Conservation (phyloP, 2,888 invertebrate species). For the Drosophila percnosoma region DNA sequence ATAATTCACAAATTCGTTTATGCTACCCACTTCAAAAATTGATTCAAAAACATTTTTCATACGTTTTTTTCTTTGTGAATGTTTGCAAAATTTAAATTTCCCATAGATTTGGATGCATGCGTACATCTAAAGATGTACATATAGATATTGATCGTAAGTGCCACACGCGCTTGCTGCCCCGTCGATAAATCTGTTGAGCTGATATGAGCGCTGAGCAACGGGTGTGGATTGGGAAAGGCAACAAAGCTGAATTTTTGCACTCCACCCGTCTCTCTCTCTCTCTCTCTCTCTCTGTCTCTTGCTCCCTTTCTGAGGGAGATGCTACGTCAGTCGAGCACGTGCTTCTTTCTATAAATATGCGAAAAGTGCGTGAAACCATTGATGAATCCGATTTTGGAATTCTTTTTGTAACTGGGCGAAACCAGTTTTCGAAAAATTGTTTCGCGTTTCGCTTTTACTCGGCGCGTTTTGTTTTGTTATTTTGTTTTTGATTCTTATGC, state of each 20-base stretch:
- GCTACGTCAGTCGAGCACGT: slow-evolving; percentile 60
- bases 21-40: slow-evolving; percentile 32
- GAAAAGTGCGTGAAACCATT: slow-evolving; percentile 64
- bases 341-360: slow-evolving; percentile 59
- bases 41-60: slow-evolving; percentile 34
- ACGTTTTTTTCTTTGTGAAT: slow-evolving; percentile 2
- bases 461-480: slow-evolving; percentile 45
- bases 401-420: slow-evolving; percentile 65
- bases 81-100: slow-evolving; percentile 35
- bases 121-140: slow-evolving; percentile 2
- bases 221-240: neutral
- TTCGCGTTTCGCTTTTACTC: slow-evolving; percentile 12
- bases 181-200: slow-evolving; percentile 51
- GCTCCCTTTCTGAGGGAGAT: neutral
- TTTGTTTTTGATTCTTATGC: slow-evolving; percentile 53
- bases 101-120: slow-evolving; percentile 22
- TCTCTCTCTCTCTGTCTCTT: neutral
- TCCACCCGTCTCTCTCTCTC: too few relatives aligned
- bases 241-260: slow-evolving; percentile 11
- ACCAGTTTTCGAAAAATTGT: slow-evolving; percentile 61
- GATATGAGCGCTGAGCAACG: neutral
- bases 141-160: slow-evolving; percentile 23
- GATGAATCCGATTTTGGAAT: slow-evolving; percentile 31
- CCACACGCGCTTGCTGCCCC: slow-evolving; percentile 60
- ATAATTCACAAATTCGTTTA: slow-evolving; percentile 18